Percentiles rank a stretch among this genome's conserved stretches.
Conservation (phyloP, 2,113 vertebrate genomes). For the Gallinago paraguaiae region DNA sequence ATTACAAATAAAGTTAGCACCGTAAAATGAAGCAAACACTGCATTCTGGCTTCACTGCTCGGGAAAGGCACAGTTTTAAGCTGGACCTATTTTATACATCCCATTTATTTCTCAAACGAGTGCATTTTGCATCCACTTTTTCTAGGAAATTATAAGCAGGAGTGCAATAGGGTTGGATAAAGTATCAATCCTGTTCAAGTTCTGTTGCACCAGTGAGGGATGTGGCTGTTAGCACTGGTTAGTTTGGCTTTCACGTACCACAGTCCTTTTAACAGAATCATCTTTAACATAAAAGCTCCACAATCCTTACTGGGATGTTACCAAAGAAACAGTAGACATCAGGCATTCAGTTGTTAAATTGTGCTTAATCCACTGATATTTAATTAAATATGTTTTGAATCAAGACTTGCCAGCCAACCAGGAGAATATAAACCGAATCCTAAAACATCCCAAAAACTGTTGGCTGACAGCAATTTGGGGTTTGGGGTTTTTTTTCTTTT, state of each 20-base stretch:
- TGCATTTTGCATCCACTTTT: not conserved
- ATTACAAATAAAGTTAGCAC: not conserved
- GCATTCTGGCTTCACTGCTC: not conserved
- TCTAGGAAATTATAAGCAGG: not conserved
- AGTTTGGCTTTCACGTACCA: not conserved
- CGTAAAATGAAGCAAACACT: not conserved
- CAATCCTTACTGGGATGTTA: not conserved
- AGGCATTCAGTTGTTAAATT: not conserved
- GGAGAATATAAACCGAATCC: not conserved
- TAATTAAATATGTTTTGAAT: conserved; percentile 22
- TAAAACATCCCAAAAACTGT: conserved; percentile 21
- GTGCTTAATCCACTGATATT: not conserved
- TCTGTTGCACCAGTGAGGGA: not conserved
- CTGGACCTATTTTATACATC: not conserved
- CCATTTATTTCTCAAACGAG: not conserved
- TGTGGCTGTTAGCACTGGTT: not conserved
- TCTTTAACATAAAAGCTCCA: not conserved
- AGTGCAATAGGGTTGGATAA: not conserved
- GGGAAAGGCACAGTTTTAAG: not conserved
- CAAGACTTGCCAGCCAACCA: not conserved
- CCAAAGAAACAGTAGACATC: not conserved
- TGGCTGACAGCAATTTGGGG: conserved; percentile 4
- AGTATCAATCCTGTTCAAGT: not conserved
- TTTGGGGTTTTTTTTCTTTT: not conserved
- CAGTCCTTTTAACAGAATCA: not conserved